Base-by-base conservation (phyloP, 2,888 invertebrate species). In the Eucera pruinosa region DNA sequence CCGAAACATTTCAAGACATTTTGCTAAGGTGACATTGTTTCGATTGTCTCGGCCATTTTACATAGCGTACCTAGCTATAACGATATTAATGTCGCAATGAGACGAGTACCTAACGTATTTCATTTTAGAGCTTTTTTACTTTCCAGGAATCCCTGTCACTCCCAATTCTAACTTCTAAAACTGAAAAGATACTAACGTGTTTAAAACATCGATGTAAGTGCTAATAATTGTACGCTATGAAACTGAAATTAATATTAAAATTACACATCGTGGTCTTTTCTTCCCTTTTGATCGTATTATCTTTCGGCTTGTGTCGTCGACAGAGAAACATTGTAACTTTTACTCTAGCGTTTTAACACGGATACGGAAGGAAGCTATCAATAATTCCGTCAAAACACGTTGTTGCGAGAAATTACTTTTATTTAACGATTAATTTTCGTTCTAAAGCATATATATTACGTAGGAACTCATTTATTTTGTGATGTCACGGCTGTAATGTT, bases 21-120 rank as follows among this genome's bases (percentile, higher is more conserved):
- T 69, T 54, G 18, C 55, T 70, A 68, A 73, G 76, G 73, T 82
- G 78, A 84, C 80, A 78, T 78, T 81, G 70, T 81, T 81, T 78
- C 82, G 77, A 81, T 81, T 84, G 82, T 85, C 86, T 81, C 87
- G 86, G 87, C 87, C 88, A 88, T 88, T 88, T 88, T 88, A 87
- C 71, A 82, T 80, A 80, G 85, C 85, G 85, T 79, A 74, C 77
- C 73, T 79, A 74, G 68, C 71, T 60, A 69, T 71, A 76, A 71
- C 77, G 68, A 74, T 77, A 83, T 77, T 83, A 81, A 71, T 73
- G 80, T 65, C 73, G 66, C 66, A 76, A 71, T 60, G 55, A 61
- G 25, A 67, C 45, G 62, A 62, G 50, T 54, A 61, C 45, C 54
- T 33, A 70, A 45, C 61, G 66, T 54, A 72, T 54, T 61, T 30